phyloP scores from a whole-genome alignment of 2,888 invertebrate species.

The Meteorus cinctellus region DNA sequence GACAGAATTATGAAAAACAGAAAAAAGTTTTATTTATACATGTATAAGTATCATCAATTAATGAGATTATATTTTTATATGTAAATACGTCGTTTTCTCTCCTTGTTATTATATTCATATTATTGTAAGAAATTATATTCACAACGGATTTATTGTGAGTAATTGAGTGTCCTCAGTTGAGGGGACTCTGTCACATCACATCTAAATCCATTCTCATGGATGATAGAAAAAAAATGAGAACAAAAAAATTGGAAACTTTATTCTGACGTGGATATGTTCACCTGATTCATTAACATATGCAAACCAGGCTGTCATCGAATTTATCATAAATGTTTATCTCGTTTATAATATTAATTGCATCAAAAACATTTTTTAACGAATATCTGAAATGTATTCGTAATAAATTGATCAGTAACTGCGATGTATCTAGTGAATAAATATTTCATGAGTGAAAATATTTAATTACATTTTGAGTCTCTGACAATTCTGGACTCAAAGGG shows the following conservation, averaged over 20 bases:
- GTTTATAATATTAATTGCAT: conserved; percentile 27
- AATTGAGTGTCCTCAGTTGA: neutral
- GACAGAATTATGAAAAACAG: conserved; percentile 36
- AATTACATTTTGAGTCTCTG: neutral
- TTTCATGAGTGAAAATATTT: neutral
- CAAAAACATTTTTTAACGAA: conserved; percentile 24
- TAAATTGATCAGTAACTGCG: neutral
- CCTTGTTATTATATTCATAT: conserved; percentile 67
- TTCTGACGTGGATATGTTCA: neutral
- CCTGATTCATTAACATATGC: conserved; percentile 21
- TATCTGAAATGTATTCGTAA: neutral
- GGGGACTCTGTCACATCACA: neutral
- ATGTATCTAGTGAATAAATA: conserved; percentile 12
- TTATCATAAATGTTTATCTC: conserved; percentile 17
- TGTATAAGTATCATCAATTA: conserved; percentile 58
- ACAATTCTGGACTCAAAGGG: neutral
- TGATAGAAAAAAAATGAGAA: neutral
- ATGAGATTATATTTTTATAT: conserved; percentile 71
- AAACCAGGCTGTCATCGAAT: conserved; percentile 12
- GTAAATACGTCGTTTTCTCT: conserved; percentile 69
- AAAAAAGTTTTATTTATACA: conserved; percentile 61
- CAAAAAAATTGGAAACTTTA: conserved; percentile 44
- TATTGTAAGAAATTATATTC: conserved; percentile 31
- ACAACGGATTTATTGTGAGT: conserved; percentile 2
- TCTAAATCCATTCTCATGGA: neutral